Conservation (phyloP, 2,888 invertebrate genomes). For the Stenotaenia linearis region DNA sequence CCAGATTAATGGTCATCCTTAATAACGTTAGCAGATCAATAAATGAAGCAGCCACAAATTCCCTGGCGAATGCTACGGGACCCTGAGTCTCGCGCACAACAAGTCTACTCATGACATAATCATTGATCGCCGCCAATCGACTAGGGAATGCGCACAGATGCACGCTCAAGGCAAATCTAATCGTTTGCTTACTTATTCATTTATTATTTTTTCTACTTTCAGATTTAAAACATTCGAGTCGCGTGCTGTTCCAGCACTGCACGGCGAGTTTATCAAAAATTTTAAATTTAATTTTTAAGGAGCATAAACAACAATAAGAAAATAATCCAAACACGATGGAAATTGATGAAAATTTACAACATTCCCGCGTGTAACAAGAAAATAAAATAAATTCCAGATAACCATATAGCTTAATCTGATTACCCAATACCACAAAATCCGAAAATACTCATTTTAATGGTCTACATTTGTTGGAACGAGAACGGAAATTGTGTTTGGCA, state of each 20-base stretch:
- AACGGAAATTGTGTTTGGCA: constrained; percentile 21
- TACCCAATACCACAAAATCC: background rate
- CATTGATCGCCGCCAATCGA: background rate
- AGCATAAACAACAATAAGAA: too few relatives aligned
- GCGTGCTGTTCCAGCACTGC: too few relatives aligned
- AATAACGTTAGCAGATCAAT: constrained; percentile 26
- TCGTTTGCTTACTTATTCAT: too few relatives aligned
- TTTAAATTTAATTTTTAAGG: too few relatives aligned
- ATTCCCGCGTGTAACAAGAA: too few relatives aligned
- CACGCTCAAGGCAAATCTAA: background rate
- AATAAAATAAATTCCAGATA: background rate
- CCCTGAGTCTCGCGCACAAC: background rate
- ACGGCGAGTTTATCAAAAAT: too few relatives aligned
- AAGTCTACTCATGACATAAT: constrained; percentile 10
- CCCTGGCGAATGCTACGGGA: constrained; percentile 2
- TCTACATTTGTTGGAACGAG: background rate
- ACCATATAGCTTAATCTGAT: background rate
- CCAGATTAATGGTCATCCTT: constrained; percentile 26
- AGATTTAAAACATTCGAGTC: too few relatives aligned
- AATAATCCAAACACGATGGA: too few relatives aligned
- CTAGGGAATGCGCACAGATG: background rate
- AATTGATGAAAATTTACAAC: too few relatives aligned
- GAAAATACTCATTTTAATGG: constrained; percentile 7
- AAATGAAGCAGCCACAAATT: constrained; percentile 24
- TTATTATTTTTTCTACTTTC: too few relatives aligned